These are phyloP conservation scores for Callocephalon fimbriatum DNA, from an alignment of 2,113 vertebrate genomes.

Conservation along the genomic window DNA sequence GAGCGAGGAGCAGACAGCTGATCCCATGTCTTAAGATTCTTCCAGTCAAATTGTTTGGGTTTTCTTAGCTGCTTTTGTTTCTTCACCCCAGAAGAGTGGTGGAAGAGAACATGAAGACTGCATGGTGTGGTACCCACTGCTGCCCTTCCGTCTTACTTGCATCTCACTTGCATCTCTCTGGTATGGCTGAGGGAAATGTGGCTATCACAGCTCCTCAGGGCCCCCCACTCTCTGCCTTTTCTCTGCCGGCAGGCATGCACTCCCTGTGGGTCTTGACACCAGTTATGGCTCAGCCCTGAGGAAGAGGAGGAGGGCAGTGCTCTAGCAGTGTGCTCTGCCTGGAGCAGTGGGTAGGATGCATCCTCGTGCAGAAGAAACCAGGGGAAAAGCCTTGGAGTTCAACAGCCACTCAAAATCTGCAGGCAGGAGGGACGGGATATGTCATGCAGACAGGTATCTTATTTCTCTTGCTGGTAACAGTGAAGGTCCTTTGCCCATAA, in stretches of 20 bases:
- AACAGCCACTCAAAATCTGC: not conserved
- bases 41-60: not conserved
- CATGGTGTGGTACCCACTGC: not conserved
- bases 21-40: not conserved
- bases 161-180: not conserved
- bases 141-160: fast-evolving
- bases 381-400: not conserved
- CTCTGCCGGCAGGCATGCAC: constrained; percentile 36
- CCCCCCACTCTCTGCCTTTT: not conserved
- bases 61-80: not conserved
- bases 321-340: not conserved
- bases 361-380: fast-evolving
- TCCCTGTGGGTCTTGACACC: not conserved
- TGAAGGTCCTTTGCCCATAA: not conserved
- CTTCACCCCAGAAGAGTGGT: not conserved
- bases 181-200: fast-evolving
- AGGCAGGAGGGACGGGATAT: not conserved
- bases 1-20: not conserved
- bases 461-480: not conserved
- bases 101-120: not conserved
- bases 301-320: not conserved
- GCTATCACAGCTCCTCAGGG: not conserved
- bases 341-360: fast-evolving
- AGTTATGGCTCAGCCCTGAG: not conserved
- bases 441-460: not conserved